phyloP scores from a whole-genome alignment of 37 sponge, comb jelly and placozoan genomes.

The Haliclona indistincta region DNA sequence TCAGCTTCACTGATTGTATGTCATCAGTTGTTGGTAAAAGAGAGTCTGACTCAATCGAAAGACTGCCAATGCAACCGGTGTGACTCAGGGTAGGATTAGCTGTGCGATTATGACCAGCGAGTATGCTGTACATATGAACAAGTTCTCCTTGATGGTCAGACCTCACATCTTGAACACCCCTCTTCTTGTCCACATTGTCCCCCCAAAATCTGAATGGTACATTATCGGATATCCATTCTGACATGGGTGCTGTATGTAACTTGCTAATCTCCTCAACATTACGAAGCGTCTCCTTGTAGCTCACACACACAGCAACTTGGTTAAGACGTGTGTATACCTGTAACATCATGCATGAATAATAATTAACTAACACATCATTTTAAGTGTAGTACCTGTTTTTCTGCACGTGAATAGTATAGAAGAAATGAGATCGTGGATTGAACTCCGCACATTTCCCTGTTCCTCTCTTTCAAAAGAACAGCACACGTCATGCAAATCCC shows the following conservation, averaged over 20 bases:
- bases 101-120: slow-evolving; percentile 2
- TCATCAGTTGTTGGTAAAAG: slow-evolving; percentile 1
- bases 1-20: background rate
- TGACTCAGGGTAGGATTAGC: background rate
- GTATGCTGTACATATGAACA: slow-evolving; percentile 30
- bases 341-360: too few species aligned
- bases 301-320: slow-evolving; percentile 15
- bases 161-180: slow-evolving; percentile 12
- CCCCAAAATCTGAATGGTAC: background rate
- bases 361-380: too few species aligned
- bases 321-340: slow-evolving; percentile 24
- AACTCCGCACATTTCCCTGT: too few species aligned
- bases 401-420: background rate
- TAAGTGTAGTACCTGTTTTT: slow-evolving; percentile 3
- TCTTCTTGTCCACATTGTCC: slow-evolving; percentile 36
- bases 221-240: slow-evolving; percentile 9
- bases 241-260: slow-evolving; percentile 1
- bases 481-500: slow-evolving; percentile 14
- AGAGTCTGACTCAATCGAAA: background rate
- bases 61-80: background rate
- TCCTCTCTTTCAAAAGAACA: slow-evolving; percentile 7
- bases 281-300: slow-evolving; percentile 4
- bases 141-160: slow-evolving; percentile 18
- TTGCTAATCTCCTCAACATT: background rate
- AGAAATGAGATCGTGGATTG: slow-evolving; percentile 1